phyloP scores from a whole-genome alignment of 2,113 vertebrate species.

The Cyanocitta stelleri region DNA sequence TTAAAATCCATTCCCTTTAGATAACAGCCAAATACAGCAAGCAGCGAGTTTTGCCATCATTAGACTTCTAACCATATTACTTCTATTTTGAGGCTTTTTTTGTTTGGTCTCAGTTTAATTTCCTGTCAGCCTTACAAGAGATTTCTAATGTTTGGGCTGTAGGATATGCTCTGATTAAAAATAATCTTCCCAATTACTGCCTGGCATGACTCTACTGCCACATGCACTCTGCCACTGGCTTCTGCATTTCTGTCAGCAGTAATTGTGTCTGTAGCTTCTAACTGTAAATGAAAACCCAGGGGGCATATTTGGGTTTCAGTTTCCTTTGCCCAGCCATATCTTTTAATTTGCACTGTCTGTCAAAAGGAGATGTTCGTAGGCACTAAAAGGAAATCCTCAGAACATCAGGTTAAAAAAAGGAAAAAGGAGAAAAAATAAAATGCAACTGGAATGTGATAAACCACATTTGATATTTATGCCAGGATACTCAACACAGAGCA shows the following conservation, averaged over 20 bases:
- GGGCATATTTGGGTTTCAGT: slow-evolving; percentile 70
- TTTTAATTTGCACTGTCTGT: slow-evolving; percentile 81
- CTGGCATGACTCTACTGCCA: slow-evolving; percentile 66
- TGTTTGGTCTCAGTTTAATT: slow-evolving; percentile 78
- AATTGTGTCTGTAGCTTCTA: slow-evolving; percentile 74
- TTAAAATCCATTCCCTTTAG: slow-evolving; percentile 27
- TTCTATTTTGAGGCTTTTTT: slow-evolving; percentile 56
- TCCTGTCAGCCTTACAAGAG: slow-evolving; percentile 75
- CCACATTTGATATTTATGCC: slow-evolving; percentile 32
- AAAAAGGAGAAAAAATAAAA: not conserved
- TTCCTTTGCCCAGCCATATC: slow-evolving; percentile 63
- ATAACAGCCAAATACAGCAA: slow-evolving; percentile 53
- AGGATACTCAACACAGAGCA: not conserved
- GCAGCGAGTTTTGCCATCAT: slow-evolving; percentile 56
- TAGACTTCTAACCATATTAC: slow-evolving; percentile 54
- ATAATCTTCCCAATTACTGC: slow-evolving; percentile 80
- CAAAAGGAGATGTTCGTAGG: slow-evolving; percentile 63
- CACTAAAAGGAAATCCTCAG: slow-evolving; percentile 65
- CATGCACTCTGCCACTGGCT: slow-evolving; percentile 68
- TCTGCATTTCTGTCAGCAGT: slow-evolving; percentile 72
- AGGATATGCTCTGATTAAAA: slow-evolving; percentile 82
- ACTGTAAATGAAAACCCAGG: slow-evolving; percentile 80
- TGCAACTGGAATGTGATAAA: slow-evolving; percentile 3
- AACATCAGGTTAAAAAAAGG: slow-evolving; percentile 43
- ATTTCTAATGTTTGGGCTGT: slow-evolving; percentile 76